Conservation (phyloP, 2,888 invertebrate genomes). For the Drosophila subquinaria region DNA sequence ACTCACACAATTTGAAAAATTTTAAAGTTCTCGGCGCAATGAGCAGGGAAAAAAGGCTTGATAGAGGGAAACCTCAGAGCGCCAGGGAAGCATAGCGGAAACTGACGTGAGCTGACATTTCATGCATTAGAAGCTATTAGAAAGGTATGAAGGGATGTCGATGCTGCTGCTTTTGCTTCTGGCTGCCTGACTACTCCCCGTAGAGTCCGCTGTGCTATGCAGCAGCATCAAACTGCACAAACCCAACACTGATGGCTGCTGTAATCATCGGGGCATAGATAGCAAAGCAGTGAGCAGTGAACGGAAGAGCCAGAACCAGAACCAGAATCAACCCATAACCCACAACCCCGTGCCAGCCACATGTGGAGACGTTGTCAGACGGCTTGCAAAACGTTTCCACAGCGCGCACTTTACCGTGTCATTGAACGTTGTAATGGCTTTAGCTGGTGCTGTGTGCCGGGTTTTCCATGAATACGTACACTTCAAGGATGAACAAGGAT, state of each 20-base stretch:
- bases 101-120: conserved; percentile 77
- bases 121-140: conserved; percentile 80
- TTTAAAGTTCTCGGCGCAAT: conserved; percentile 31
- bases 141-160: conserved; percentile 46
- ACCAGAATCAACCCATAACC: conserved; percentile 31
- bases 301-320: conserved; percentile 44
- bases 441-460: conserved; percentile 46
- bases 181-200: conserved; percentile 27
- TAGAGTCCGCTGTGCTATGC: conserved; percentile 37
- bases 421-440: conserved; percentile 78
- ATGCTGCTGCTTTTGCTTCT: conserved; percentile 9
- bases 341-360: conserved; percentile 38
- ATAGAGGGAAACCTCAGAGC: conserved; percentile 14
- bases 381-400: conserved; percentile 54
- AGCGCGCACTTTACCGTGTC: conserved; percentile 76
- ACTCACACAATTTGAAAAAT: conserved; percentile 42
- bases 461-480: conserved; percentile 6
- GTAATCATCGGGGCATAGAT: conserved; percentile 76
- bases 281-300: conserved; percentile 54
- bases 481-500: conserved; percentile 32
- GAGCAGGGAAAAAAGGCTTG: conserved; percentile 21
- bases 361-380: conserved; percentile 43
- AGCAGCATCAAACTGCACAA: conserved; percentile 52
- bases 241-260: conserved; percentile 69
- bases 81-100: conserved; percentile 56